Base-by-base conservation (phyloP, 2,888 invertebrate genomes). In the Leptopilina syphax region DNA sequence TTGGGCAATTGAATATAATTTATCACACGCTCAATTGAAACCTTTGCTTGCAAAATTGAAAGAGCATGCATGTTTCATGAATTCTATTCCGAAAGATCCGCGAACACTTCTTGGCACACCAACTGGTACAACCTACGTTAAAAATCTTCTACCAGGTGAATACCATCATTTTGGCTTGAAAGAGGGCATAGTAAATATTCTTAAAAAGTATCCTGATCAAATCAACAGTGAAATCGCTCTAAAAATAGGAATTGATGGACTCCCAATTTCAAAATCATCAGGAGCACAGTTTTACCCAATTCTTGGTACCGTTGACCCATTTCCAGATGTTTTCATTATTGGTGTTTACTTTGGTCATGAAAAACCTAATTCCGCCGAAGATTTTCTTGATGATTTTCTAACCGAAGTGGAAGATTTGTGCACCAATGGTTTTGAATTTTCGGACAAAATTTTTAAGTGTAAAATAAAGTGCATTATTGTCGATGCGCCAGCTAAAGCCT, bases 211-310 rank as follows among this genome's bases (percentile, higher is more conserved):
- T 18, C 3, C 18, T 63, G 18, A 63, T 63, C 63, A 63, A 18
- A 9, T 9, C 8, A 5, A 9, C 5, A 63, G 4, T 18, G 63
- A 63, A 18, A 18, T 63, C 8, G 24, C 18, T 18, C 8, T 63
- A 63, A 63, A 70, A 77, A 65, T 82, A 8, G 81, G 81, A 0
- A 79, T 83, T 63, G 83, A 84, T 60, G 82, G 82, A 3, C 50
- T 84, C 13, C 79, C 83, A 0, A 34, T 83, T 18, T 27, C 80
- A 12, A 83, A 84, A 77, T 65, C 67, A 44, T 77, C 77, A 5
- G 44, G 77, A 44, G 76, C 24, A 18, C 34, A 81, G 8, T 80
- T 83, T 27, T 84, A 83, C 81, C 83, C 83, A 13, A 82, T 84
- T 34, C 65, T 82, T 10, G 81, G 44, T 13, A 80, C 60, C 24